These are phyloP conservation scores for Channallabes apus DNA, from an alignment of 2,797 vertebrate species.

Conservation along the genomic window DNA sequence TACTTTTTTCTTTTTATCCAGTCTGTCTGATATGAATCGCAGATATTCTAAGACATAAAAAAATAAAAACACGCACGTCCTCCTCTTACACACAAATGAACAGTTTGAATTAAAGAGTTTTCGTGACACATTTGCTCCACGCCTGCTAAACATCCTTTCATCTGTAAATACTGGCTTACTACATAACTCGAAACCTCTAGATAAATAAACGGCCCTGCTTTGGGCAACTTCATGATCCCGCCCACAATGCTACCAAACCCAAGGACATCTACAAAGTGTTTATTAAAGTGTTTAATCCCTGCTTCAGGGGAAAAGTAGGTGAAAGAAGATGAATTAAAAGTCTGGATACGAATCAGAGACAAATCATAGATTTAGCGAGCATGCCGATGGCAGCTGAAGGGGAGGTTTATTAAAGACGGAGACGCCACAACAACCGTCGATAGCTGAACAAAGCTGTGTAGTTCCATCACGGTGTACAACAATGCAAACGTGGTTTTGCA, in stretches of 20 bases:
- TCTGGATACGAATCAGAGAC: background rate
- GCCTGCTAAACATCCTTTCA: conserved; percentile 1
- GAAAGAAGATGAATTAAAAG: background rate
- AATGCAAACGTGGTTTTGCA: background rate
- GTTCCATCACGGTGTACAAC: too few species aligned
- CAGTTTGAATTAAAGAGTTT: conserved; percentile 40
- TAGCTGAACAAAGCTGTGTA: background rate
- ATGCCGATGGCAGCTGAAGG: background rate
- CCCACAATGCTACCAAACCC: background rate
- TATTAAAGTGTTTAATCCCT: background rate
- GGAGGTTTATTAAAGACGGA: background rate
- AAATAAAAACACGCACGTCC: background rate
- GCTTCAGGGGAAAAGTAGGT: background rate
- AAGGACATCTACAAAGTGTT: background rate
- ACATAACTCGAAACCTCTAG: background rate
- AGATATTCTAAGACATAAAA: background rate
- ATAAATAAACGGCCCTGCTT: background rate
- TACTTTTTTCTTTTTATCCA: too few species aligned
- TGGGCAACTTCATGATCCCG: background rate
- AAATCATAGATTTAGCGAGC: background rate
- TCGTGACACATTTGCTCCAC: conserved; percentile 18
- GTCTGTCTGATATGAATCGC: background rate
- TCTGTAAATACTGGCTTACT: background rate
- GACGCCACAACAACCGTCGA: background rate
- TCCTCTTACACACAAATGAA: background rate